A percentile compares a stretch with the other conserved stretches of the same genome.
These are phyloP conservation scores for Parascotia fuliginaria DNA, from an alignment of 2,888 invertebrate genomes.

Conservation along the genomic window DNA sequence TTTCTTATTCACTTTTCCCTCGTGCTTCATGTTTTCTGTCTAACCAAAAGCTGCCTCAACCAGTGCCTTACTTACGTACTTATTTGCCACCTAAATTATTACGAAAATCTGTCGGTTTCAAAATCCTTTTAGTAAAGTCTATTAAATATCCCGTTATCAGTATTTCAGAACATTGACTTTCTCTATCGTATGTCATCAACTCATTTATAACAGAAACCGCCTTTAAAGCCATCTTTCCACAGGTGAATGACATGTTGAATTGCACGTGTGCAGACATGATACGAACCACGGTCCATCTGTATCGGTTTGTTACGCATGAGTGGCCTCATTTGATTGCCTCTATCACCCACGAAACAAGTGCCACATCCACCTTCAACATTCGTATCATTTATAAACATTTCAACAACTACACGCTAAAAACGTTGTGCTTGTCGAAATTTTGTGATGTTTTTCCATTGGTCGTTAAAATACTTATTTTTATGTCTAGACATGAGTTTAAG, in stretches of 20 bases:
- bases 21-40: too few species aligned
- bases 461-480: background rate
- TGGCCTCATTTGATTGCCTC: conserved; percentile 26
- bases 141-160: too few species aligned
- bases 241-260: conserved; percentile 36
- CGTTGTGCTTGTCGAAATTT: background rate
- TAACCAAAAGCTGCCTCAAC: too few species aligned
- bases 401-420: background rate
- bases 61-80: too few species aligned
- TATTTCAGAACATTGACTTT: background rate
- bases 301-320: conserved; percentile 36
- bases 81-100: too few species aligned
- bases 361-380: conserved; percentile 21
- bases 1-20: too few species aligned
- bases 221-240: conserved; percentile 3
- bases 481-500: background rate
- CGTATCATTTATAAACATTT: conserved; percentile 13
- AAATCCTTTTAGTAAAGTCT: too few species aligned
- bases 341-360: conserved; percentile 25
- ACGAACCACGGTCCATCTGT: conserved; percentile 16
- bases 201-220: background rate
- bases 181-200: background rate
- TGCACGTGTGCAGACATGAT: conserved; percentile 27
- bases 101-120: too few species aligned
- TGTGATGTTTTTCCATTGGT: background rate